phyloP scores from a whole-genome alignment of 2,797 vertebrate species.

The Notolabrus celidotus region DNA sequence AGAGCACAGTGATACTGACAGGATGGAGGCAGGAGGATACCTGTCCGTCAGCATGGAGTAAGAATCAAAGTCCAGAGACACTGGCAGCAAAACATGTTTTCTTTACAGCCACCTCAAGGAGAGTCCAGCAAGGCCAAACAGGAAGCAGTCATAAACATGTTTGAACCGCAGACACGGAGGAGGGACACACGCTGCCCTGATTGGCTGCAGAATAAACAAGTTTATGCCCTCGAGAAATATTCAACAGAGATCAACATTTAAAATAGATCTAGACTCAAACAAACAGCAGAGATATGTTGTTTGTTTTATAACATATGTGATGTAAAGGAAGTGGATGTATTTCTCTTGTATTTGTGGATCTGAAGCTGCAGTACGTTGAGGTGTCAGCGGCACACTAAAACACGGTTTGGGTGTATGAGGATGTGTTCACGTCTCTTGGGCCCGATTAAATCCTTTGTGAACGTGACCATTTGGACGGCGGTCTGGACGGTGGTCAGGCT shows the following conservation, averaged over 20 bases:
- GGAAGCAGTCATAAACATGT: conserved; percentile 50
- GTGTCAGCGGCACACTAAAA: neutral
- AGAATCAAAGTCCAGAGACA: conserved; percentile 65
- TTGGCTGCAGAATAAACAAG: conserved; percentile 21
- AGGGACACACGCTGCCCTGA: conserved; percentile 1
- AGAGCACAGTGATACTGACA: conserved; percentile 29
- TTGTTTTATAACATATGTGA: no score
- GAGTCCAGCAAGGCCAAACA: conserved; percentile 30
- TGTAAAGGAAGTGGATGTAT: neutral
- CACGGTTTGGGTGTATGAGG: conserved; percentile 15
- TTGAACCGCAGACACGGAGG: conserved; percentile 16
- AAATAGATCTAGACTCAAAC: no score
- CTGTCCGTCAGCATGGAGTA: conserved; percentile 31
- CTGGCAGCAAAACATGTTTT: conserved; percentile 74
- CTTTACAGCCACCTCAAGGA: conserved; percentile 13
- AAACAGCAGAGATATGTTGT: no score
- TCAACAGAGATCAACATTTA: neutral
- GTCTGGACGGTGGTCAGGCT: conserved; percentile 28
- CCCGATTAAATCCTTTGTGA: conserved; percentile 22
- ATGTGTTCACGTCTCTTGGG: conserved; percentile 36
- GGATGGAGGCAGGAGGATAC: conserved; percentile 59
- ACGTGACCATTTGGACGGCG: conserved; percentile 25
- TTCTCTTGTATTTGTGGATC: neutral
- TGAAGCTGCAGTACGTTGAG: neutral
- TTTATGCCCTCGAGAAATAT: neutral